A percentile compares a stretch with the other conserved stretches of the same genome.
These are phyloP conservation scores for Cryptophagus acutangulus DNA, from an alignment of 2,888 invertebrate genomes.

Conservation along the genomic window DNA sequence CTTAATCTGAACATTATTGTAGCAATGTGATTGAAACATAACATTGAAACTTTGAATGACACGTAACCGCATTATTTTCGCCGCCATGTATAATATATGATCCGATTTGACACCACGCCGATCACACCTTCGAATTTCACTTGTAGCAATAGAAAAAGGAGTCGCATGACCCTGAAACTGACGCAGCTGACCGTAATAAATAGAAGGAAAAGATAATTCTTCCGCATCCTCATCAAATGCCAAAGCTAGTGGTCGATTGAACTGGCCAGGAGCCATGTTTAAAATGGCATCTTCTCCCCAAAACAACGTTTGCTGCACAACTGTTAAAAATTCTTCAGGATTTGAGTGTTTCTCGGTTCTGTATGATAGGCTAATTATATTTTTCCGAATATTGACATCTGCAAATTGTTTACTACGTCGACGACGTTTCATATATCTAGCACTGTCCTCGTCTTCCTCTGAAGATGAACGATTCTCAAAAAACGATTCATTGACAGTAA, in stretches of 20 bases:
- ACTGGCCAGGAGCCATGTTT: not conserved
- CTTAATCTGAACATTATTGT: conserved; percentile 26
- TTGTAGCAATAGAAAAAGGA: not conserved
- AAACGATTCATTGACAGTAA: not conserved
- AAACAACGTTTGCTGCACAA: not conserved
- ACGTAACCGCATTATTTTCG: not conserved
- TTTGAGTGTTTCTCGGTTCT: too few species aligned
- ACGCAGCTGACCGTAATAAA: not conserved
- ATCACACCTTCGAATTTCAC: not conserved
- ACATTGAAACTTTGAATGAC: not conserved
- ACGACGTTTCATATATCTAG: too few species aligned
- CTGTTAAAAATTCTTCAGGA: too few species aligned
- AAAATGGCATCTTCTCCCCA: not conserved
- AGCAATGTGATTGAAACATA: not conserved
- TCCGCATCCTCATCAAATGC: not conserved
- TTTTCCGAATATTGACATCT: too few species aligned
- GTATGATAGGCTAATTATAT: too few species aligned
- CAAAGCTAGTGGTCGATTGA: too few species aligned
- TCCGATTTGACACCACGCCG: not conserved
- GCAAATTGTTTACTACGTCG: too few species aligned
- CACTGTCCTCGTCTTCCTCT: too few species aligned
- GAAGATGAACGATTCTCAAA: too few species aligned
- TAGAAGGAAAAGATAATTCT: not conserved
- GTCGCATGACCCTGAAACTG: not conserved
- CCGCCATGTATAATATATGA: not conserved